phyloP scores from a whole-genome alignment of 2,113 vertebrate genomes.

The rat (Rattus norvegicus) region DNA sequence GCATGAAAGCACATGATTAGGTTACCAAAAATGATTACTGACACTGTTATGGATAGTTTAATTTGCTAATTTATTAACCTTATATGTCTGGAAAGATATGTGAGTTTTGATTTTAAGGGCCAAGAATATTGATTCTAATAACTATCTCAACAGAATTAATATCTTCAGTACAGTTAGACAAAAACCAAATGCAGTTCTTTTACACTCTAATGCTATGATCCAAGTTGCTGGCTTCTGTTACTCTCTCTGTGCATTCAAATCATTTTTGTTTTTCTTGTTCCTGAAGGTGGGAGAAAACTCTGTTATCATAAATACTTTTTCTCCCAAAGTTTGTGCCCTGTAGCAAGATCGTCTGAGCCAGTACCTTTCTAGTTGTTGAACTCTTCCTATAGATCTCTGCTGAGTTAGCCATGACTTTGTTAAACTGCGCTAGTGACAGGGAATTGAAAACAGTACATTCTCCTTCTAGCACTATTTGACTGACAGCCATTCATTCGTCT shows the following conservation, averaged over 20 bases:
- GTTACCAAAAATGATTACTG: background rate
- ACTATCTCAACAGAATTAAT: background rate
- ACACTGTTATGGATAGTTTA: background rate
- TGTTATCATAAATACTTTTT: background rate
- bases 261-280: background rate
- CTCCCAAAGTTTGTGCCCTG: background rate
- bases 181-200: background rate
- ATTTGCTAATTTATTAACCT: background rate
- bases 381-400: background rate
- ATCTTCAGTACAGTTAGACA: background rate
- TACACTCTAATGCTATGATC: background rate
- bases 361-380: background rate
- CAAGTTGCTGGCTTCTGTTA: background rate
- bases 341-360: background rate
- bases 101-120: background rate
- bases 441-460: background rate
- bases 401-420: background rate
- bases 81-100: background rate
- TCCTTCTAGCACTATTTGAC: background rate
- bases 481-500: background rate
- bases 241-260: background rate
- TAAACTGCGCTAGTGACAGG: background rate
- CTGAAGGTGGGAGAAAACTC: background rate
- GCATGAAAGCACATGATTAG: background rate
- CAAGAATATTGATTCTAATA: background rate